phyloP scores from a whole-genome alignment of 2,113 vertebrate species.

The Fregata magnificens region DNA sequence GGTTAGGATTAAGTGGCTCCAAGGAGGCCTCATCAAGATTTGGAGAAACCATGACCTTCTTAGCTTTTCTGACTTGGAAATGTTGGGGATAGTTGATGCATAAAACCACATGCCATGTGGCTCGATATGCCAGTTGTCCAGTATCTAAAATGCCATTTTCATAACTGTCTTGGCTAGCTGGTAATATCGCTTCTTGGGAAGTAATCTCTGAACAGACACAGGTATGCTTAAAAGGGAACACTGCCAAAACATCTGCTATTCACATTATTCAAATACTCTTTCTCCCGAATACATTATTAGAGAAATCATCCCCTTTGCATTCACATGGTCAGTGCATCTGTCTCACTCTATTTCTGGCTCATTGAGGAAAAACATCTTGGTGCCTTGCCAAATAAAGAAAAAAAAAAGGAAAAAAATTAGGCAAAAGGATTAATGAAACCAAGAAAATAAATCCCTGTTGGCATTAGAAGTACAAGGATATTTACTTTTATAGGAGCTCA shows the following conservation, averaged over 20 bases:
- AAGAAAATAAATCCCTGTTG: not conserved
- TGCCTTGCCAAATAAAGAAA: not conserved
- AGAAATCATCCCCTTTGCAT: not conserved
- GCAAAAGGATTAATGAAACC: not conserved
- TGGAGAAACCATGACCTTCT: not conserved
- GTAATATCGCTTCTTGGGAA: not conserved
- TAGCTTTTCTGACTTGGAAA: not conserved
- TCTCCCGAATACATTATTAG: not conserved
- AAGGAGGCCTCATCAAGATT: not conserved
- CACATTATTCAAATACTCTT: not conserved
- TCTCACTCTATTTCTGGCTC: not conserved
- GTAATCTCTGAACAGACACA: not conserved
- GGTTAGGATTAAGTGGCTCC: not conserved
- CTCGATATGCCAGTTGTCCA: not conserved
- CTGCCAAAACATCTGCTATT: not conserved
- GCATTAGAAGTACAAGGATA: not conserved
- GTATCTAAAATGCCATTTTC: not conserved
- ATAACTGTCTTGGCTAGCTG: not conserved
- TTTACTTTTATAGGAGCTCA: not conserved
- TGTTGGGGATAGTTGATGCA: not conserved
- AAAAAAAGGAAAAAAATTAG: rapidly evolving
- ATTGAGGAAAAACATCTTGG: not conserved
- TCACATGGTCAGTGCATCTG: not conserved
- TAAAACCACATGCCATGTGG: not conserved
- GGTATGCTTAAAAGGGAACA: not conserved